phyloP scores from a whole-genome alignment of 2,797 vertebrate species.

The Erpetoichthys calabaricus region DNA sequence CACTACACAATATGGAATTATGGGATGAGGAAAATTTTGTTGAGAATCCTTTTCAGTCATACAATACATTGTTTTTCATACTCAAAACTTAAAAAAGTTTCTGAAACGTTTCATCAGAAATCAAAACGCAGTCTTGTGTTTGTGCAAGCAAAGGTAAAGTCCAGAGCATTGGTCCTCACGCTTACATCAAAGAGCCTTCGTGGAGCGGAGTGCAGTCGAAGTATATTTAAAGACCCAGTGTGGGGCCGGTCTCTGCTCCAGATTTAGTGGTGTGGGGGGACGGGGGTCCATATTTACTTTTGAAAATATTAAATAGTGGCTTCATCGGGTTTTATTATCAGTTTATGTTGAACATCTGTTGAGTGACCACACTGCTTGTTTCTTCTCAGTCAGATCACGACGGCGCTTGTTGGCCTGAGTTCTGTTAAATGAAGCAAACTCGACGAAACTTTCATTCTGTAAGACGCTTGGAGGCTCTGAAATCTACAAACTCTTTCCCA shows the following conservation, averaged over 20 bases:
- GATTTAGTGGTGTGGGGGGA: conserved; percentile 15
- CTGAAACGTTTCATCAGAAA: conserved; percentile 52
- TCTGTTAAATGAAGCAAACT: conserved; percentile 3
- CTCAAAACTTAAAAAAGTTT: conserved; percentile 28
- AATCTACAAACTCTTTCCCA: no score
- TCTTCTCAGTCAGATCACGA: conserved; percentile 40
- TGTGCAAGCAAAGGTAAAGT: conserved; percentile 50
- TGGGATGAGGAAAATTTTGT: no score
- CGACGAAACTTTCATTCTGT: no score
- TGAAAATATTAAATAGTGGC: conserved; percentile 31
- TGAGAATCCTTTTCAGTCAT: no score
- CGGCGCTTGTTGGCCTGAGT: conserved; percentile 33
- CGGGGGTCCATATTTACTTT: conserved; percentile 24
- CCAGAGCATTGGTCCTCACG: conserved; percentile 51
- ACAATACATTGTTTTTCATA: no score
- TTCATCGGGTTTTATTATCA: conserved; percentile 31
- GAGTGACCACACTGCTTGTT: conserved; percentile 36
- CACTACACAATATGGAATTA: no score
- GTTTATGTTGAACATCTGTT: conserved; percentile 35
- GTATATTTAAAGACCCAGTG: conserved; percentile 70
- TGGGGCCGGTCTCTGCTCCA: conserved; percentile 47
- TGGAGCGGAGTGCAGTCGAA: conserved; percentile 36
- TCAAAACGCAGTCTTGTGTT: conserved; percentile 53
- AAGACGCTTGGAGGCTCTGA: no score
- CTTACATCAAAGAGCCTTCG: conserved; percentile 64